Percentiles rank a stretch among this genome's conserved stretches.
Conservation (phyloP, 2,797 vertebrate genomes). For the Natrix natrix region DNA sequence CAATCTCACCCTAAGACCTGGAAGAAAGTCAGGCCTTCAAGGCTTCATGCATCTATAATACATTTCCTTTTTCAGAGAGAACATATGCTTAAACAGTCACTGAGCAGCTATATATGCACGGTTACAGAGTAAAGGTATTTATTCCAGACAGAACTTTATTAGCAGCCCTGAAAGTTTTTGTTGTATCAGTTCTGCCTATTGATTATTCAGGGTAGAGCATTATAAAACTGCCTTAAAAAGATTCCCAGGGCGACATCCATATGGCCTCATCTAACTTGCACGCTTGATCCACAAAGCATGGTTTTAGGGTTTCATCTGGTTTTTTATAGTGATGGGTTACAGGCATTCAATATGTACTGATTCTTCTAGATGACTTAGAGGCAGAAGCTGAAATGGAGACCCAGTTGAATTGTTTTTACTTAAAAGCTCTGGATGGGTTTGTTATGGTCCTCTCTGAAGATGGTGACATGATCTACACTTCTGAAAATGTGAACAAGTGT, state of each 20-base stretch:
- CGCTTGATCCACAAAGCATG: neutral
- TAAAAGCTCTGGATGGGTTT: conserved; percentile 96
- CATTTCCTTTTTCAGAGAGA: neutral
- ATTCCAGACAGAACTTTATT: neutral
- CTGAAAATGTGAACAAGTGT: conserved; percentile 96
- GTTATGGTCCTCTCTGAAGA: conserved; percentile 97
- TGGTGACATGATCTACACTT: conserved; percentile 96
- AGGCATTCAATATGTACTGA: conserved; percentile 28
- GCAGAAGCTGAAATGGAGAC: conserved; percentile 86
- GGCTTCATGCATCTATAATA: neutral
- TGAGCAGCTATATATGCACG: neutral
- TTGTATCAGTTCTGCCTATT: neutral
- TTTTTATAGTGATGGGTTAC: conserved; percentile 18
- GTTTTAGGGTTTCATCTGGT: neutral
- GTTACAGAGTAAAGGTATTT: neutral
- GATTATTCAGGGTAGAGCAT: neutral
- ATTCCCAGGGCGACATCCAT: neutral
- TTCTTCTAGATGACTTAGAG: conserved; percentile 77
- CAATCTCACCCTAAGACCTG: neutral
- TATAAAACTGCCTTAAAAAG: neutral
- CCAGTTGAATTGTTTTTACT: conserved; percentile 89
- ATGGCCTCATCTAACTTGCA: neutral
- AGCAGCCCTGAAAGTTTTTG: neutral
- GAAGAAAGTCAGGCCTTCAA: neutral
- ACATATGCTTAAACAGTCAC: neutral